Percentiles rank a stretch among this genome's conserved stretches.
Conservation (phyloP, 1,140 invertebrate species). For the Rhyacophila brunnea region DNA sequence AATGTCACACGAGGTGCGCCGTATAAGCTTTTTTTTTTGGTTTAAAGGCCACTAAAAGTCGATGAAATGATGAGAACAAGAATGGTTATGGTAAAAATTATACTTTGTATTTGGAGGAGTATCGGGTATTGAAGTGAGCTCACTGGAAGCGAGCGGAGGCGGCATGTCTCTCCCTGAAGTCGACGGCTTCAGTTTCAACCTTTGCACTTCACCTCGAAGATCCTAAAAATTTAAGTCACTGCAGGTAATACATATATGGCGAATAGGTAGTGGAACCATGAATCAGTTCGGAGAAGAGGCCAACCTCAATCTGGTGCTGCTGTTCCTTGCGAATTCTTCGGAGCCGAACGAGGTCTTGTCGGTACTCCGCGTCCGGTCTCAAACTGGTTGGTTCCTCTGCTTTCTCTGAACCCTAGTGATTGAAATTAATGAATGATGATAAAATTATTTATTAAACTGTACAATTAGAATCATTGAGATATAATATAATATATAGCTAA, state of each 20-base stretch:
- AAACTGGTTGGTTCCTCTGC: conserved; percentile 3
- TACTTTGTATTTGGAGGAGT: conserved; percentile 5
- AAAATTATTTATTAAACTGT: no score
- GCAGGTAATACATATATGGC: no score
- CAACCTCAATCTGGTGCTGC: conserved; percentile 29
- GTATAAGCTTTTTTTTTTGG: no score
- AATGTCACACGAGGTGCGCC: no score
- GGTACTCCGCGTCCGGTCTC: conserved; percentile 19
- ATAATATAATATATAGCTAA: no score
- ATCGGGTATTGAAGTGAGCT: not conserved
- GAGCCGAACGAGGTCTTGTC: conserved; percentile 21
- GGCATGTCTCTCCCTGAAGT: conserved; percentile 5
- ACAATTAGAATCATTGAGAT: no score
- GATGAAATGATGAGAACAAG: no score
- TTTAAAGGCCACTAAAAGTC: no score
- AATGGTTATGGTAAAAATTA: no score
- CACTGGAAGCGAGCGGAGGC: not conserved
- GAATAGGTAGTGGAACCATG: no score
- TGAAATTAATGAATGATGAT: no score
- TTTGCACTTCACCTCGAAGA: conserved; percentile 22
- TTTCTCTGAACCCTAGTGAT: no score
- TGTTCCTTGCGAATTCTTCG: conserved; percentile 23
- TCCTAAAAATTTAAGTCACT: conserved; percentile 26
- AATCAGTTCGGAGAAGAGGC: not conserved
- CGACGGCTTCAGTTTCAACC: conserved; percentile 24